Evolutionary conservation across 2,797 vertebrate species (phyloP), one percentile per base, ranked within the genome.

Genomic region (Novumbra hubbsi): DNA sequence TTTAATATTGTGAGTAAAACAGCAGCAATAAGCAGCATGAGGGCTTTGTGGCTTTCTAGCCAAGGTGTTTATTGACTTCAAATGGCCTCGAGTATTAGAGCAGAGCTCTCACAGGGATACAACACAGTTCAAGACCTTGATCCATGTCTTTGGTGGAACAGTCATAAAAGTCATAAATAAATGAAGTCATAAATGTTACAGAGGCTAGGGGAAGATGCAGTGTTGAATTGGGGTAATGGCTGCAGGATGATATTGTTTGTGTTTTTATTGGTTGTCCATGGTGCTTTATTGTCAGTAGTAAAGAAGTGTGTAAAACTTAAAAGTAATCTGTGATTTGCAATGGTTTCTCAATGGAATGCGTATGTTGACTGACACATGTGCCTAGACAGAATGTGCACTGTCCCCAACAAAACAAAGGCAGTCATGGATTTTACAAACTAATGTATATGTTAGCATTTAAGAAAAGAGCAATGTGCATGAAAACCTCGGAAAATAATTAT

Each of bases 41-140:
- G 55, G n/a, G 0, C n/a, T 57, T 57, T 57, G n/a, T 21, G 52
- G 14, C 55, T 24, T 9, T 2, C 21, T 57, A 21, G 55, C 21
- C n/a, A 57, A 57, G 55, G 55, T 57, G 55, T 57, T 57, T 57
- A 57, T 24, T 57, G 55, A 57, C 55, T 57, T 57, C 55, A 57
- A 57, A 57, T 57, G 55, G 55, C n/a, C 55, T 24, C 55, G 17
- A 57, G n/a, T 57, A 21, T 21, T 57, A 12, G 55, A 57, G 55
- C 55, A 57, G 55, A 57, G 21, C 9, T 57, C n/a, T 57, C 55
- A 4, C n/a, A 21, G 55, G n/a, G n/a, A 57, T 24, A 57, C n/a
- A 57, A 57, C 17, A 57, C 55, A 55, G 0, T 55, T 55, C 50
- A 55, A 21, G 1, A 55, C 50, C 6, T n/a, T 9, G 50, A 55